Base-by-base conservation (phyloP, 1,140 invertebrate species). In the Nephila pilipes region DNA sequence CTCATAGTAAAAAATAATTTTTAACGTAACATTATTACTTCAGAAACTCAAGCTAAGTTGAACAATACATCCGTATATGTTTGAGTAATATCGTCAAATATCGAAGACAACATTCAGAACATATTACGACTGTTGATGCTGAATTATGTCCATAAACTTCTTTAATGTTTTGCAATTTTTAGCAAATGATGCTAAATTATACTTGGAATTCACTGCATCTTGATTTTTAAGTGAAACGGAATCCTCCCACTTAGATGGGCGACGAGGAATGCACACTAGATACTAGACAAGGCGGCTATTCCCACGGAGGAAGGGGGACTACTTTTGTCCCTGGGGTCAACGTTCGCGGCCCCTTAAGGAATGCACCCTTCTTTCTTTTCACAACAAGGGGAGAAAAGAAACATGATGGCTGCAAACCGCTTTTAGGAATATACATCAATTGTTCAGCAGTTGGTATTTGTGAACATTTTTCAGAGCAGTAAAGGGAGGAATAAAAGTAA, bases 291-390 rank as follows among this genome's bases (percentile, higher is more conserved):
- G 16, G 16, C 22, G 81, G 5, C n/a, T 32, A 83, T 85, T 36
- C 83, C 83, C 83, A 85, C 83, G 83, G n/a, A 38, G 38, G 38
- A 54, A n/a, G 32, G 55, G 25, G 25, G 83, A 25, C 55, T 18
- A 16, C 83, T 60, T 60, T 85, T 85, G 83, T 85, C 29, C 54
- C 12, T n/a, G 83, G 29, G 83, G 83, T 85, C 83, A 85, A 85
- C 25, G 83, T 25, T 85, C 81, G 25, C 69, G 20, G 29, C 25
- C 65, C 63, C 65, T 12, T 14, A 55, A 12, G 57, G 54, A 57
- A 57, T 85, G 83, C 83, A 38, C 80, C 20, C 32, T 83, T 16
- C 1, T 4, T n/a, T 55, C 38, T 81, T 81, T 46, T 46, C 80
- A 46, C 25, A 46, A 81, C 80, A 54, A 55, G 80, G 36, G 80